Evolutionary conservation across 2,888 invertebrate genomes (phyloP).

Genomic region (Disparrhopalites patrizii): DNA sequence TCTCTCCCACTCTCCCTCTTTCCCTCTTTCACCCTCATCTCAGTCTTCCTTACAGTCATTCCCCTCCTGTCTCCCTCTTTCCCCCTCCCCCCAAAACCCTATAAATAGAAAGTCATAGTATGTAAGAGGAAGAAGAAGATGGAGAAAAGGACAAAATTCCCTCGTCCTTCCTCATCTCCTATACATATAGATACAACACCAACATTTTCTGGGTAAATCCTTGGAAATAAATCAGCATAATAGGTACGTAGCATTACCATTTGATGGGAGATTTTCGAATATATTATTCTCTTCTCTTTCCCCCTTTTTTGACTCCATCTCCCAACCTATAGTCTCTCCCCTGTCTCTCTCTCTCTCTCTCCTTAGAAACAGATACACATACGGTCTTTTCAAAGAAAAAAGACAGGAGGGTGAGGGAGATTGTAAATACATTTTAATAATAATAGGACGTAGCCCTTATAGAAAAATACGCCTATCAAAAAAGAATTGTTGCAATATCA

Average conservation of each 20-base stretch:
- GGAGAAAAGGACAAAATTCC: background rate
- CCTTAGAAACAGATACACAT: no score
- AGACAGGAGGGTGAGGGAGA: background rate
- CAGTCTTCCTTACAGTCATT: no score
- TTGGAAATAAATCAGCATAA: constrained; percentile 26
- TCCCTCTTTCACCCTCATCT: background rate
- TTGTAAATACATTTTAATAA: no score
- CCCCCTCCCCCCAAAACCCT: background rate
- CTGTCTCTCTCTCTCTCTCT: background rate
- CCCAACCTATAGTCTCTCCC: background rate
- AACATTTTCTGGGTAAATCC: constrained; percentile 7
- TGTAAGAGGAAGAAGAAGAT: no score
- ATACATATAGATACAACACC: no score
- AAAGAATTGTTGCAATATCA: constrained; percentile 4
- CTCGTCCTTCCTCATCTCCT: background rate
- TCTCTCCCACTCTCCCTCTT: background rate
- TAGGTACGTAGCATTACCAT: constrained; percentile 10
- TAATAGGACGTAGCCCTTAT: no score
- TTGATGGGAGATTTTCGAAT: constrained; percentile 9
- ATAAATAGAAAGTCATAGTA: no score
- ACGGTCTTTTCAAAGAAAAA: no score
- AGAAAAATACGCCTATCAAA: no score
- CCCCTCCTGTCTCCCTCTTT: background rate
- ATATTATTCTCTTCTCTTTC: background rate
- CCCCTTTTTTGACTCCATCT: background rate